These are phyloP conservation scores for Petrocephalus microphthalmus DNA, from an alignment of 2,113 vertebrate genomes.

Conservation along the genomic window DNA sequence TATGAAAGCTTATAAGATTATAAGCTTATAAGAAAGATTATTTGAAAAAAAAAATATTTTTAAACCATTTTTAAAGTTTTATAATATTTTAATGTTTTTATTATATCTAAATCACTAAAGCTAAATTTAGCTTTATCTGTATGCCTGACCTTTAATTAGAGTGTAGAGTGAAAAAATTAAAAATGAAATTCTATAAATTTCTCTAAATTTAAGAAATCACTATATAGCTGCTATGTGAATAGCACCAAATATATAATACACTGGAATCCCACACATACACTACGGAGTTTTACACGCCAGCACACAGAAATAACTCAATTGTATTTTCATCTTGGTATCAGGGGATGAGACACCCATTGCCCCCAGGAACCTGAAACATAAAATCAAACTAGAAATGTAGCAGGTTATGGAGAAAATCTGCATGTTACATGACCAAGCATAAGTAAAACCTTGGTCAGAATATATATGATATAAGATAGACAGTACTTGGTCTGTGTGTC, in stretches of 20 bases:
- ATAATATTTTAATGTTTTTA: too few species aligned
- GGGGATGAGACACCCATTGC: constrained; percentile 54
- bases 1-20: not conserved
- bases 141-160: too few species aligned
- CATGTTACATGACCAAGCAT: not conserved
- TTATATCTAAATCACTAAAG: not conserved
- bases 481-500: constrained; percentile 58
- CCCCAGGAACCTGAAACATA: constrained; percentile 48
- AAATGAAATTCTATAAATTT: not conserved
- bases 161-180: not conserved
- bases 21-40: too few species aligned
- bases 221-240: not conserved
- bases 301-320: constrained; percentile 49
- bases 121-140: not conserved
- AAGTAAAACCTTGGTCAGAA: not conserved
- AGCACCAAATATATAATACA: not conserved
- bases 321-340: constrained; percentile 43
- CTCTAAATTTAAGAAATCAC: too few species aligned
- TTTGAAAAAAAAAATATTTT: too few species aligned
- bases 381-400: not conserved
- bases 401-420: not conserved
- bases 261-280: not conserved
- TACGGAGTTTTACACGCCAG: constrained; percentile 53
- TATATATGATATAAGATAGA: not conserved
- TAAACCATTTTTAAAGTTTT: too few species aligned